A percentile compares a stretch with the other conserved stretches of the same genome.
phyloP scores from a whole-genome alignment of 2,888 invertebrate species.

The Heterodera filipjevi region DNA sequence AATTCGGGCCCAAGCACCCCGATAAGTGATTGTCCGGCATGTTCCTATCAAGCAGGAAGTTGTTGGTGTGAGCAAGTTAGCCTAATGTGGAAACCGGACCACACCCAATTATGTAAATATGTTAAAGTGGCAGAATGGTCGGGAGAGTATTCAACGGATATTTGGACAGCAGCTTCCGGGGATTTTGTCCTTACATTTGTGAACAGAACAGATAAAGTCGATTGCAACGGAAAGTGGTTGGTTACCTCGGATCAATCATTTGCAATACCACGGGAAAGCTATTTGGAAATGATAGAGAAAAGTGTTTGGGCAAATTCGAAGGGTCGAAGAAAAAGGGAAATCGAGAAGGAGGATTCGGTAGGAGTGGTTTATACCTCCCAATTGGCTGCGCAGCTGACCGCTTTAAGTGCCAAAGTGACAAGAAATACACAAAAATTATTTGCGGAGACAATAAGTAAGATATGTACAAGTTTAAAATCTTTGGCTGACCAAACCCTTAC shows the following conservation, averaged over 20 bases:
- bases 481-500: conserved; percentile 23
- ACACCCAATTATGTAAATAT: conserved; percentile 10
- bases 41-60: not conserved
- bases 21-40: not conserved
- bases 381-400: conserved; percentile 6
- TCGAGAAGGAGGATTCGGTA: not conserved
- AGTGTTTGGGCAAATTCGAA: not conserved
- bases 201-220: not conserved
- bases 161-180: not conserved
- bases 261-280: not conserved
- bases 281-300: not conserved
- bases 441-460: not conserved
- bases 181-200: conserved; percentile 16
- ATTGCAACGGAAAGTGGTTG: conserved; percentile 2
- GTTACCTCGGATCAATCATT: conserved; percentile 3
- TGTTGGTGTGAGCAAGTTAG: not conserved
- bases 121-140: not conserved
- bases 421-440: not conserved
- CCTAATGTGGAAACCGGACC: conserved; percentile 10
- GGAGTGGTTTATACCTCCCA: conserved; percentile 11
- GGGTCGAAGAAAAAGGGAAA: not conserved
- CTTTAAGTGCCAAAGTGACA: conserved; percentile 6
- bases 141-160: not conserved
- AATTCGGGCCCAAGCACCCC: not conserved
- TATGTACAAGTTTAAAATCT: conserved; percentile 7